Conservation (phyloP, 2,888 invertebrate species). For the Salpingus planirostris region DNA sequence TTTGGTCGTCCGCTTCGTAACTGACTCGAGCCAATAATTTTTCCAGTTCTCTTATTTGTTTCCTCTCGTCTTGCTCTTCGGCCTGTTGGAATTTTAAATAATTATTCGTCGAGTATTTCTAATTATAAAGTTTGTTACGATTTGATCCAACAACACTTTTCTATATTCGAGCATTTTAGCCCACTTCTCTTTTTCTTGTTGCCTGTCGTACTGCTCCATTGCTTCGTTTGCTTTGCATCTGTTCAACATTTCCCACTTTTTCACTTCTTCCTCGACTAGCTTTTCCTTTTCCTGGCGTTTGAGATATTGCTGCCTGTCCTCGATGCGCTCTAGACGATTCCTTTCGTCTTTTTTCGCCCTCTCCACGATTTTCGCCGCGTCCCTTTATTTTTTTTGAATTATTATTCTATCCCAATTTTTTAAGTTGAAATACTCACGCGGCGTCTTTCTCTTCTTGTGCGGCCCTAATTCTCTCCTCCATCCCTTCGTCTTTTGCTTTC, state of each 20-base stretch:
- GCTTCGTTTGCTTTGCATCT: slow-evolving; percentile 48
- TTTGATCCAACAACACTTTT: slow-evolving; percentile 42
- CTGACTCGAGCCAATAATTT: slow-evolving; percentile 31
- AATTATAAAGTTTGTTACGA: slow-evolving; percentile 35
- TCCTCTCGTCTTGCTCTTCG: slow-evolving; percentile 17
- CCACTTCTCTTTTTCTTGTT: slow-evolving; percentile 37
- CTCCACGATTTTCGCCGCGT: slow-evolving; percentile 34
- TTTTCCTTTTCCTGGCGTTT: slow-evolving; percentile 33
- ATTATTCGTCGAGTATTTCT: too few relatives aligned
- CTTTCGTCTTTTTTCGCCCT: slow-evolving; percentile 31
- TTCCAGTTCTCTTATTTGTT: slow-evolving; percentile 36
- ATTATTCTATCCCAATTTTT: too few relatives aligned
- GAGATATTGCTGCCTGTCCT: slow-evolving; percentile 30
- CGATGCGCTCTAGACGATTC: slow-evolving; percentile 26
- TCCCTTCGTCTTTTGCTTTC: slow-evolving; percentile 23
- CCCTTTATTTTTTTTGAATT: slow-evolving; percentile 28
- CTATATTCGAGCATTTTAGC: slow-evolving; percentile 42
- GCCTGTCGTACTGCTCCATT: slow-evolving; percentile 41
- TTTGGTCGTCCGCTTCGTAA: slow-evolving; percentile 44
- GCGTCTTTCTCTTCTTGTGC: slow-evolving; percentile 44
- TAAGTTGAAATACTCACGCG: slow-evolving; percentile 33
- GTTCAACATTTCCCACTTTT: slow-evolving; percentile 50
- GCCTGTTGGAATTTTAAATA: too few relatives aligned
- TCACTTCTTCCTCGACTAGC: slow-evolving; percentile 39
- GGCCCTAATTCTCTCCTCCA: slow-evolving; percentile 38